Evolutionary conservation across 2,113 vertebrate species (phyloP).

Genomic region (Gopherus flavomarginatus): DNA sequence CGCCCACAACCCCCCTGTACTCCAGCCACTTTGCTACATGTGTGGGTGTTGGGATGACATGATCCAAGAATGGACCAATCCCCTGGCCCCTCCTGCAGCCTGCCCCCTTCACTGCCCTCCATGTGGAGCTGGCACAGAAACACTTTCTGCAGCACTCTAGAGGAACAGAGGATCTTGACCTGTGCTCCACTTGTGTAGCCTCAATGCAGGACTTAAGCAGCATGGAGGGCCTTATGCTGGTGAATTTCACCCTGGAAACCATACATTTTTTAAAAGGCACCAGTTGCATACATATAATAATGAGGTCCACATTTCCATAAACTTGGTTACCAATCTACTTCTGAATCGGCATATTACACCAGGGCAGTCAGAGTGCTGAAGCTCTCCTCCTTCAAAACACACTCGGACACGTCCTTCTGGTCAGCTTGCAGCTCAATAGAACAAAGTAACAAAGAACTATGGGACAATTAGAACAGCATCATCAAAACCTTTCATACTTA

Average conservation of each 20-base stretch:
- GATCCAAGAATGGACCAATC: not conserved
- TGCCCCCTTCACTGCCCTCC: not conserved
- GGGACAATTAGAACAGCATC: not conserved
- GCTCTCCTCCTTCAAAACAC: not conserved
- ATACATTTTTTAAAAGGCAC: not conserved
- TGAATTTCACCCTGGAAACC: not conserved
- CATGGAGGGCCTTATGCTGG: not conserved
- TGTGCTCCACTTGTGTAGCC: not conserved
- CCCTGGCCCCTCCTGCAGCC: not conserved
- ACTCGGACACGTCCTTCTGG: not conserved
- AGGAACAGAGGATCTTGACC: not conserved
- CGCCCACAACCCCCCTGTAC: not conserved
- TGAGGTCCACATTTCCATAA: not conserved
- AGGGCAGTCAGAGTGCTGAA: not conserved
- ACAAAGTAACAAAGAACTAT: not conserved
- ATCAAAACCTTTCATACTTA: not conserved
- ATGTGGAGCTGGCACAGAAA: not conserved
- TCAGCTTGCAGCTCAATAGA: not conserved
- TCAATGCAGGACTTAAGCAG: not conserved
- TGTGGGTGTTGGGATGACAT: not conserved
- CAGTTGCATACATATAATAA: not conserved
- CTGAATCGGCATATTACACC: not conserved
- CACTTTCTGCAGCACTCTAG: not conserved
- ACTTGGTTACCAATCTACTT: not conserved
- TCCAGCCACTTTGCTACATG: not conserved